Percentiles rank a stretch among this genome's conserved stretches.
These are phyloP conservation scores for Parthenolecanium corni DNA, from an alignment of 2,888 invertebrate species.

Conservation along the genomic window DNA sequence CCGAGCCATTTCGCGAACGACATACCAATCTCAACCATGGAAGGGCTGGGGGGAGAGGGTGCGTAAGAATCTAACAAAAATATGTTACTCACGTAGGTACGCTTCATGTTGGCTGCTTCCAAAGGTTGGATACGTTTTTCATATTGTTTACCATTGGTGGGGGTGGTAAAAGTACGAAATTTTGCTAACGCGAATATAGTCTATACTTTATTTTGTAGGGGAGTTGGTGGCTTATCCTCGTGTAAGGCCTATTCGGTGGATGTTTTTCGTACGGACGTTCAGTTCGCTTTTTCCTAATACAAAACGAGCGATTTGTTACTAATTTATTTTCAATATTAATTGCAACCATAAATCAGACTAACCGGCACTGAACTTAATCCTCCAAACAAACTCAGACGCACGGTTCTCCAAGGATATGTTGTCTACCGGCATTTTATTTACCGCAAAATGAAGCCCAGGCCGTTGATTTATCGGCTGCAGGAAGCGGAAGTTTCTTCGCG, in stretches of 20 bases:
- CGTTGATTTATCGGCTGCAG: slow-evolving; percentile 11
- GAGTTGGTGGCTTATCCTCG: neutral
- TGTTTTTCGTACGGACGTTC: neutral
- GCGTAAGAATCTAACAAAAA: too few relatives aligned
- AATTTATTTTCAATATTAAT: slow-evolving; percentile 27
- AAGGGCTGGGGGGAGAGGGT: too few relatives aligned
- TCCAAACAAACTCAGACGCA: slow-evolving; percentile 4
- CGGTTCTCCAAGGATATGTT: neutral
- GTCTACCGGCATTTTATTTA: neutral
- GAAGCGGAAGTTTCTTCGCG: neutral
- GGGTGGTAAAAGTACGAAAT: neutral
- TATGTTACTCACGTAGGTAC: too few relatives aligned
- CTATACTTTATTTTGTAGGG: neutral
- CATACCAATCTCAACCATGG: too few relatives aligned
- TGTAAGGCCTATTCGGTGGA: neutral
- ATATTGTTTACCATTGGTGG: too few relatives aligned
- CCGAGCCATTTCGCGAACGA: too few relatives aligned
- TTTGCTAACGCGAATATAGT: neutral
- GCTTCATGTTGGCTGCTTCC: too few relatives aligned
- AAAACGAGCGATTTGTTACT: slow-evolving; percentile 24
- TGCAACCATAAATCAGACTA: slow-evolving; percentile 22
- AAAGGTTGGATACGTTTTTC: too few relatives aligned
- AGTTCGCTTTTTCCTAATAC: neutral
- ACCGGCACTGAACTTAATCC: slow-evolving; percentile 14
- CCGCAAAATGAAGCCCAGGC: slow-evolving; percentile 18